Evolutionary conservation across 2,113 vertebrate genomes (phyloP).

Genomic region (Hemiscyllium ocellatum): DNA sequence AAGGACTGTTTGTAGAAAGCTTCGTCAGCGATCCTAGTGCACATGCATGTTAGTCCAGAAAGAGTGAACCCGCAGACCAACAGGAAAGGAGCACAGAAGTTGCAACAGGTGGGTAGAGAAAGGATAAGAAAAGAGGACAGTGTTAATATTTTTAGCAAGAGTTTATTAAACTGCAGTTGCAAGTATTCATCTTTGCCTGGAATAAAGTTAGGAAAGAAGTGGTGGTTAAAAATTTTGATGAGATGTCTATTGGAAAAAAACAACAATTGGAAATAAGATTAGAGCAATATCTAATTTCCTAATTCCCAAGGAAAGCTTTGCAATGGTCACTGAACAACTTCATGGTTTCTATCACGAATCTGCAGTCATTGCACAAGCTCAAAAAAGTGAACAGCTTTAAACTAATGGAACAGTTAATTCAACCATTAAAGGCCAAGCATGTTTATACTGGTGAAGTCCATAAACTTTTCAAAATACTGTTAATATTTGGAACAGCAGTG

Average conservation of each 20-base stretch:
- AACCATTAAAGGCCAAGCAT: neutral
- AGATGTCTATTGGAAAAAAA: neutral
- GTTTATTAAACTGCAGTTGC: neutral
- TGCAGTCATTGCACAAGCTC: neutral
- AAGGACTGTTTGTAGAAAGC: conserved; percentile 99
- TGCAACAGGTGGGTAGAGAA: conserved; percentile 50
- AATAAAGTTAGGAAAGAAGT: conserved; percentile 20
- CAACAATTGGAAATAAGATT: neutral
- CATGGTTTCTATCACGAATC: neutral
- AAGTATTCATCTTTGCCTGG: conserved; percentile 23
- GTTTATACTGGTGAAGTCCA: neutral
- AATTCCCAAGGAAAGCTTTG: neutral
- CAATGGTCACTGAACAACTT: neutral
- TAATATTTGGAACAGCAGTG: neutral
- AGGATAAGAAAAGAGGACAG: conserved; percentile 63
- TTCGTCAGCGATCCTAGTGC: conserved; percentile 94
- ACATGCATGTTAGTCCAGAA: conserved; percentile 53
- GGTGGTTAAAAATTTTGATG: neutral
- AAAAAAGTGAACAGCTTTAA: neutral
- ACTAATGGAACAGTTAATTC: neutral
- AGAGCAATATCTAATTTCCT: neutral
- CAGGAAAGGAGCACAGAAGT: conserved; percentile 53
- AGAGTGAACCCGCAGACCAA: conserved; percentile 51
- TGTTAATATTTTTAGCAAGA: conserved; percentile 51
- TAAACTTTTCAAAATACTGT: neutral